Percentiles rank a stretch among this genome's conserved stretches.
Evolutionary conservation across 2,888 invertebrate species (phyloP).

Genomic region (Heteropelma amictum): DNA sequence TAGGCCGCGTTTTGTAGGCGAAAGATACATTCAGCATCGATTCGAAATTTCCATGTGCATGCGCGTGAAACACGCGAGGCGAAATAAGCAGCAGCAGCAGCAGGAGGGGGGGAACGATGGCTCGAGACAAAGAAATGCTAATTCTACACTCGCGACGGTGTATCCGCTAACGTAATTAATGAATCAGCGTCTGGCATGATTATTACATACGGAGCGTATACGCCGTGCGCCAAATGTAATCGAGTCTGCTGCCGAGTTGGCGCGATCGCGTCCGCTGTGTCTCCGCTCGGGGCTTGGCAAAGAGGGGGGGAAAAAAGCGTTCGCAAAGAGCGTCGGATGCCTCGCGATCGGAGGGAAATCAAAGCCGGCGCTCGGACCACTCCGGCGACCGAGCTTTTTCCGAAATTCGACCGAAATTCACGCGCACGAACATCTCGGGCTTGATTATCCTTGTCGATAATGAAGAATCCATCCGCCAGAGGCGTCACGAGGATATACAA

Average conservation of each 20-base stretch:
- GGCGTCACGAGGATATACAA: too few species aligned
- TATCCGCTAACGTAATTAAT: conserved; percentile 68
- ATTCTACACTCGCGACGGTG: conserved; percentile 59
- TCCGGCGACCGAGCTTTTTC: too few species aligned
- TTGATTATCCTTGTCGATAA: conserved; percentile 75
- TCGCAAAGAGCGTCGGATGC: conserved; percentile 43
- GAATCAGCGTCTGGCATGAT: conserved; percentile 67
- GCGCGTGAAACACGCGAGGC: background rate
- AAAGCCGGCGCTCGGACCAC: too few species aligned
- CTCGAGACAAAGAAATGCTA: conserved; percentile 62
- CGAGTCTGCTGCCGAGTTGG: conserved; percentile 45
- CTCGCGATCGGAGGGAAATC: conserved; percentile 69
- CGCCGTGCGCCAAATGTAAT: too few species aligned
- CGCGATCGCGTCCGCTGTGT: too few species aligned
- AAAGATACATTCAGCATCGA: too few species aligned
- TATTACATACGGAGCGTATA: conserved; percentile 66
- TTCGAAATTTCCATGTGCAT: background rate
- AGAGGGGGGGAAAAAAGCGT: conserved; percentile 36
- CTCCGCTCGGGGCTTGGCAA: conserved; percentile 10
- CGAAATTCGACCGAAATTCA: too few species aligned
- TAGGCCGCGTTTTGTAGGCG: too few species aligned
- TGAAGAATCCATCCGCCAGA: conserved; percentile 69
- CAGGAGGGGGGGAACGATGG: background rate
- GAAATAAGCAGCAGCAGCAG: too few species aligned
- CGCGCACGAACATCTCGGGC: conserved; percentile 53